phyloP scores from a whole-genome alignment of 2,113 vertebrate species.

The Leucopsar rothschildi region DNA sequence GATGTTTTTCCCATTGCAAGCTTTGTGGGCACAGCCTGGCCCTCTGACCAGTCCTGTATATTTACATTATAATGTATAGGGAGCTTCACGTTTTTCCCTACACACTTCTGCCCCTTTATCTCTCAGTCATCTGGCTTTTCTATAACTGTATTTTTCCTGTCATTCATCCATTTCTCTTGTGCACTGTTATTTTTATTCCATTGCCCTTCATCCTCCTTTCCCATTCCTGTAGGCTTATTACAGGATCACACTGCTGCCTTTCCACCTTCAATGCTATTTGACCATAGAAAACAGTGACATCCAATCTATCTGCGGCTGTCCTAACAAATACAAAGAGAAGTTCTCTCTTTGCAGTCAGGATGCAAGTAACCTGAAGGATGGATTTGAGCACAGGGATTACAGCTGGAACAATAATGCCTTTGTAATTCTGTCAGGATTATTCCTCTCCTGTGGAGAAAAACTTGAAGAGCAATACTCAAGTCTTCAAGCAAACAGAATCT shows the following conservation, averaged over 20 bases:
- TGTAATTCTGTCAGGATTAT: constrained; percentile 57
- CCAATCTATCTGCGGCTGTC: not conserved
- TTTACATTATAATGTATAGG: not conserved
- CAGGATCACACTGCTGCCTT: not conserved
- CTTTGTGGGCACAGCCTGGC: not conserved
- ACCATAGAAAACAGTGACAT: not conserved
- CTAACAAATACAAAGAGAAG: not conserved
- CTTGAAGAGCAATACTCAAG: constrained; percentile 16
- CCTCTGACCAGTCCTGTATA: not conserved
- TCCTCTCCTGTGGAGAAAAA: constrained; percentile 37
- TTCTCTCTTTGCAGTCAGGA: not conserved
- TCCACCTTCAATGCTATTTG: not conserved
- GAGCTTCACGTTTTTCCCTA: not conserved
- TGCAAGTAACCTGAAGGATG: not conserved
- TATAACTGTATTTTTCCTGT: not conserved
- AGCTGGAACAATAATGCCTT: constrained; percentile 48
- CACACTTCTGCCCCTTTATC: not conserved
- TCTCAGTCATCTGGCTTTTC: not conserved
- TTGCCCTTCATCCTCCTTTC: not conserved
- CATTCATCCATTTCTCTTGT: not conserved
- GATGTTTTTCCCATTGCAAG: not conserved
- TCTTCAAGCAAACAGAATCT: constrained; percentile 42
- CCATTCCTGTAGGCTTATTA: not conserved
- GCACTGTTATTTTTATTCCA: not conserved
- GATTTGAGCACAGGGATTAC: constrained; percentile 49